Percentiles rank a stretch among this genome's conserved stretches.
Conservation (phyloP, 2,797 vertebrate species). For the Pangasius djambal region DNA sequence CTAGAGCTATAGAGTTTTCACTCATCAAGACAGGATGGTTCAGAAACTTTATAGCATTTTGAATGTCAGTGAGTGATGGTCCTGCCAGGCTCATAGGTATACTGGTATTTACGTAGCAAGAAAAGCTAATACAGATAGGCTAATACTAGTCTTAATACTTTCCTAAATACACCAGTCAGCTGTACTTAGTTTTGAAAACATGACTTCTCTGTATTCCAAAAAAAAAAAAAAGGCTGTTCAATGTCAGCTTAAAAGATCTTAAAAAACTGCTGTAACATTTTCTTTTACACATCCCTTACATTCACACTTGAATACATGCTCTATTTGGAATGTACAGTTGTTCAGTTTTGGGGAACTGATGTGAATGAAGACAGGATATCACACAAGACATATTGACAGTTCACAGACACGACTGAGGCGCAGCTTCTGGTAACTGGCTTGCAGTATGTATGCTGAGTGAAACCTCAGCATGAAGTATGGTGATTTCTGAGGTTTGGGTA, state of each 20-base stretch:
- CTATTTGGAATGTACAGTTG: conserved; percentile 14
- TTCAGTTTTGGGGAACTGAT: conserved; percentile 38
- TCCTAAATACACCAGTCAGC: conserved; percentile 1
- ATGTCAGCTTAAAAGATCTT: background rate
- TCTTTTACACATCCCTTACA: background rate
- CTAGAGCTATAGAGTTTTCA: background rate
- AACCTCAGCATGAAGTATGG: conserved; percentile 53
- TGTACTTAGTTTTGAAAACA: background rate
- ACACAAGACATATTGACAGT: conserved; percentile 55
- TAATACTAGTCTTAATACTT: conserved; percentile 36
- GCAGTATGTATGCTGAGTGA: conserved; percentile 50
- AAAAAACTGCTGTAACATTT: background rate
- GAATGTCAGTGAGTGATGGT: conserved; percentile 33
- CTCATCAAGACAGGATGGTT: background rate
- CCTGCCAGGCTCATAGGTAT: conserved; percentile 4
- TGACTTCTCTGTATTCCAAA: background rate
- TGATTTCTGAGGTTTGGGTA: conserved; percentile 54
- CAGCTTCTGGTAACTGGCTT: conserved; percentile 79
- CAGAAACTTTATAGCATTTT: background rate
- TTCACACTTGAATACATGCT: conserved; percentile 21
- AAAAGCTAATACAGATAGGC: conserved; percentile 14
- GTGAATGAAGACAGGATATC: conserved; percentile 70
- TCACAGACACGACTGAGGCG: conserved; percentile 47
- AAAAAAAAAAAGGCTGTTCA: background rate
- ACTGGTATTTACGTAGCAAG: background rate